Percentiles rank a stretch among this genome's conserved stretches.
Evolutionary conservation across 1,140 invertebrate genomes (phyloP).

Genomic region (Brachionus paranguensis): DNA sequence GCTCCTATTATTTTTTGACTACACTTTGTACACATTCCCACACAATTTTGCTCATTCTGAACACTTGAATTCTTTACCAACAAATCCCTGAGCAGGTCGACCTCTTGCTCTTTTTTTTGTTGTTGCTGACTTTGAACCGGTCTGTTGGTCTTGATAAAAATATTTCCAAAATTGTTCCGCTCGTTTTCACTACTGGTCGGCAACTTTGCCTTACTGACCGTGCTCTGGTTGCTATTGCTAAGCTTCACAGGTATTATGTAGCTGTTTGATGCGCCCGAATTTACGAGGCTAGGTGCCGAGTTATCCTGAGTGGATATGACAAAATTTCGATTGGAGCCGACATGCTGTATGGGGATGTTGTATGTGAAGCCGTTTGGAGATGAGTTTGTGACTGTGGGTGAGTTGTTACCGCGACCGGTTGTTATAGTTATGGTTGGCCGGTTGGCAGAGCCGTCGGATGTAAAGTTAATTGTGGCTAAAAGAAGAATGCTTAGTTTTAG

Average conservation of each 20-base stretch:
- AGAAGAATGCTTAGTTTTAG: background rate
- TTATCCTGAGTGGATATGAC: background rate
- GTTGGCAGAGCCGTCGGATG: background rate
- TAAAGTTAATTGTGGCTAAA: constrained; percentile 29
- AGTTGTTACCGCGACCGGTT: constrained; percentile 5
- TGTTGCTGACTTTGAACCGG: background rate
- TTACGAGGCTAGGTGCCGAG: background rate
- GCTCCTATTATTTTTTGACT: constrained; percentile 80
- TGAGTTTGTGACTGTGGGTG: constrained; percentile 8
- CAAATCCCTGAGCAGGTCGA: constrained; percentile 78
- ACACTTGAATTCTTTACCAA: constrained; percentile 69
- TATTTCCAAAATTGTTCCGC: background rate
- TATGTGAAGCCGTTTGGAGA: constrained; percentile 17
- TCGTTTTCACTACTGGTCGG: background rate
- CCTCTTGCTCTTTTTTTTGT: constrained; percentile 61
- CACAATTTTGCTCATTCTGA: constrained; percentile 30
- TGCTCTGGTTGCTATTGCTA: background rate
- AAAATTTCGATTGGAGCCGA: constrained; percentile 34
- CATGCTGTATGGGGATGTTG: constrained; percentile 35
- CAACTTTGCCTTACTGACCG: background rate
- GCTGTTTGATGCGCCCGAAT: background rate
- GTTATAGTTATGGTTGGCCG: constrained; percentile 31
- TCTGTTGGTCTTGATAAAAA: constrained; percentile 12
- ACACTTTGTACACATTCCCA: constrained; percentile 59
- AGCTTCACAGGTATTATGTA: constrained; percentile 36